A percentile compares a stretch with the other conserved stretches of the same genome.
phyloP scores from a whole-genome alignment of 2,888 invertebrate species.

The Drosophila bunnanda region DNA sequence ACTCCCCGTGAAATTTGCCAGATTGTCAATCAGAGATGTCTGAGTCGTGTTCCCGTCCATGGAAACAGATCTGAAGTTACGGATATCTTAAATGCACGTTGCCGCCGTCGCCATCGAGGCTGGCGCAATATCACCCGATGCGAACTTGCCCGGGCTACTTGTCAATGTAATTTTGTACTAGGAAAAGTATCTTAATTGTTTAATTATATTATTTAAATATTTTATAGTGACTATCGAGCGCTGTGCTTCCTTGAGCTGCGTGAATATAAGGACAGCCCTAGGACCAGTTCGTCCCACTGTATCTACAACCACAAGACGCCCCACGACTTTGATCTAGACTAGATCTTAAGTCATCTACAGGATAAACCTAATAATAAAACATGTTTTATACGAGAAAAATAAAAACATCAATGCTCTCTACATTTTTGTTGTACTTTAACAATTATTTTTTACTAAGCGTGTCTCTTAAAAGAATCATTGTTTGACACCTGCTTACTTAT shows the following conservation, averaged over 20 bases:
- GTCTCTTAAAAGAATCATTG: neutral
- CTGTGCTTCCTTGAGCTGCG: conserved; percentile 49
- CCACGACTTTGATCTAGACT: neutral
- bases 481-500: neutral
- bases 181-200: neutral
- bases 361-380: neutral
- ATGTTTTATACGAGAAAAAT: neutral
- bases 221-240: conserved; percentile 51
- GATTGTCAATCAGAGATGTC: conserved; percentile 24
- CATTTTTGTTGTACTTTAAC: neutral
- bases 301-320: neutral
- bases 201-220: neutral
- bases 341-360: neutral
- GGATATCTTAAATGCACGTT: conserved; percentile 43
- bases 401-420: conserved; percentile 35
- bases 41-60: neutral
- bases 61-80: conserved; percentile 47
- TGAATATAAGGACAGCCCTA: conserved; percentile 24
- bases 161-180: conserved; percentile 46
- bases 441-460: no score
- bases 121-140: conserved; percentile 63
- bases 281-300: neutral
- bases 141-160: conserved; percentile 50
- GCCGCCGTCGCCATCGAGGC: conserved; percentile 12
- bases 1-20: conserved; percentile 29